A percentile compares a stretch with the other conserved stretches of the same genome.
phyloP scores from a whole-genome alignment of 1,140 invertebrate genomes.

The Drosophila funebris region DNA sequence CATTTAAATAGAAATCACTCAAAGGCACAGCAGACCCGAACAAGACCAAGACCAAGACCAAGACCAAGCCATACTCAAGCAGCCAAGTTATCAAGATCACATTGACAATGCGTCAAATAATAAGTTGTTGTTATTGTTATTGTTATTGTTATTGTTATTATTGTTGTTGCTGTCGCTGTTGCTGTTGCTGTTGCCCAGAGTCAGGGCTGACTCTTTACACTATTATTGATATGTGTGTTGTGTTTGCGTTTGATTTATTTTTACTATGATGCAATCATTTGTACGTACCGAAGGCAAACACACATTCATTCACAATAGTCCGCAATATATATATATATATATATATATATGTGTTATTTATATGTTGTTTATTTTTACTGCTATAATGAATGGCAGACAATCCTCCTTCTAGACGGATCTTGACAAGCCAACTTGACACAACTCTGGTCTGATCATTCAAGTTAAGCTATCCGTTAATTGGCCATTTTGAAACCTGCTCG shows the following conservation, averaged over 20 bases:
- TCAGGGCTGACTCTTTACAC: constrained; percentile 54
- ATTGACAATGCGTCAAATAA: constrained; percentile 82
- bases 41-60: neutral
- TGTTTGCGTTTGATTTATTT: constrained; percentile 55
- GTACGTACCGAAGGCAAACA: constrained; percentile 27
- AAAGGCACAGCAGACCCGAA: constrained; percentile 17
- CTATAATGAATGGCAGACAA: constrained; percentile 13
- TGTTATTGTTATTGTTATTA: constrained; percentile 20
- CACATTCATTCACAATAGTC: constrained; percentile 33
- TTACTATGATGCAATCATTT: constrained; percentile 76
- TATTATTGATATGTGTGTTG: constrained; percentile 8
- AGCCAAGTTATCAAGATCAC: constrained; percentile 75
- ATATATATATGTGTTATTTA: constrained; percentile 6
- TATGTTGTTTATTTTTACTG: neutral
- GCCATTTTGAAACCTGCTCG: constrained; percentile 30
- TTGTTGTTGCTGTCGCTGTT: constrained; percentile 17
- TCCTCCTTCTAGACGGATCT: constrained; percentile 36
- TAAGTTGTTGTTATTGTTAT: constrained; percentile 46
- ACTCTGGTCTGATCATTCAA: neutral
- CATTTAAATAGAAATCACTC: constrained; percentile 81
- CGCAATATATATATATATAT: neutral
- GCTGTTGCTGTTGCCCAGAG: constrained; percentile 26
- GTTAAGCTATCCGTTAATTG: constrained; percentile 39
- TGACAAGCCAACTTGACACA: neutral
- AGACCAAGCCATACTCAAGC: constrained; percentile 10